Percentiles rank a stretch among this genome's conserved stretches.
phyloP scores from a whole-genome alignment of 35 echinoderm and acorn worm species.

The Patiria miniata region DNA sequence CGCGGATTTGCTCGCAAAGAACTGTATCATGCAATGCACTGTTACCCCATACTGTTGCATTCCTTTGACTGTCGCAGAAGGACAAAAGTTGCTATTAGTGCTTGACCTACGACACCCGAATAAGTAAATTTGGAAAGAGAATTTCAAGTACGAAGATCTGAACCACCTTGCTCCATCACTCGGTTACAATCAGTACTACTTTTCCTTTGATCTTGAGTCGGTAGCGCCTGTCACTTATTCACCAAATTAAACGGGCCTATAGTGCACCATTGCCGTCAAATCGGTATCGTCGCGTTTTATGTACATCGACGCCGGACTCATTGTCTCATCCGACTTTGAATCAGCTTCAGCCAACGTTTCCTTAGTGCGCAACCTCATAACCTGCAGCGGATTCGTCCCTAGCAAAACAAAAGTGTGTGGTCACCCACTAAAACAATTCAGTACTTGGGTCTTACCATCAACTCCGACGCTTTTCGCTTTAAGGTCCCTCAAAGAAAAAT shows the following conservation, averaged over 20 bases:
- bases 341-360: background rate
- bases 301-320: background rate
- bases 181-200: background rate
- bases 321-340: background rate
- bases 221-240: constrained; percentile 18
- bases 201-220: constrained; percentile 24
- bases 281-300: background rate
- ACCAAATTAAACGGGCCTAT: background rate
- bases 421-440: background rate
- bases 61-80: no score
- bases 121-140: no score
- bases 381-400: constrained; percentile 1
- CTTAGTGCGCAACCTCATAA: background rate
- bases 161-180: background rate
- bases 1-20: no score
- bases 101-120: no score
- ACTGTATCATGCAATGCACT: no score
- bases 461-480: background rate
- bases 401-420: constrained; percentile 28
- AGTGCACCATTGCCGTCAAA: background rate
- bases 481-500: background rate
- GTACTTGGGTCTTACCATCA: background rate
- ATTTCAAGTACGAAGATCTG: no score
- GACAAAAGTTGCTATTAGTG: no score
- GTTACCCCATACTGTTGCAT: no score